Conservation (phyloP, 1,140 invertebrate genomes). For the Gerris buenoi region DNA sequence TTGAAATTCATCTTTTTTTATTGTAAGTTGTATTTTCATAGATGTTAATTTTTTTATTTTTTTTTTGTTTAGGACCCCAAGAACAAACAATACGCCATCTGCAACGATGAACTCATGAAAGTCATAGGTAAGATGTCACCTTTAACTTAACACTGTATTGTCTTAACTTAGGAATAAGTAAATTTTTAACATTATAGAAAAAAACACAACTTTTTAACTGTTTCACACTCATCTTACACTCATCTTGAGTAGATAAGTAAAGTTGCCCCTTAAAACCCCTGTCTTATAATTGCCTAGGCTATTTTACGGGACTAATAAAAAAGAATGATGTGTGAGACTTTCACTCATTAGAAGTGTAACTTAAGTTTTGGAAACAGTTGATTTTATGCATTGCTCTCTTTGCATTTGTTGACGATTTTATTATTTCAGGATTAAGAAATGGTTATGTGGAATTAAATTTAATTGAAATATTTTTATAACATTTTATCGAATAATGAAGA, state of each 20-base stretch:
- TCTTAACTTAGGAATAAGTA: background rate
- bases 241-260: background rate
- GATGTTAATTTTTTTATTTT: conserved; percentile 13
- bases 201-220: background rate
- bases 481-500: too few species aligned
- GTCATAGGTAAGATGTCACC: conserved; percentile 67
- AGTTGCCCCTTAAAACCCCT: background rate
- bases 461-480: too few species aligned
- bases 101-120: conserved; percentile 76
- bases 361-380: too few species aligned
- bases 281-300: too few species aligned
- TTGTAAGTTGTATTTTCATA: conserved; percentile 1
- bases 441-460: too few species aligned
- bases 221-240: background rate
- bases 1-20: background rate
- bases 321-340: too few species aligned
- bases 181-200: background rate
- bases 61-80: conserved; percentile 64
- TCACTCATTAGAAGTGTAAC: too few species aligned
- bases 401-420: too few species aligned
- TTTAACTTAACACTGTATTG: conserved; percentile 7
- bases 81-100: conserved; percentile 86
- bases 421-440: too few species aligned
- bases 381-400: too few species aligned
- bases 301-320: too few species aligned